These are phyloP conservation scores for Squalus acanthias DNA, from an alignment of 2,797 vertebrate species.

Conservation along the genomic window DNA sequence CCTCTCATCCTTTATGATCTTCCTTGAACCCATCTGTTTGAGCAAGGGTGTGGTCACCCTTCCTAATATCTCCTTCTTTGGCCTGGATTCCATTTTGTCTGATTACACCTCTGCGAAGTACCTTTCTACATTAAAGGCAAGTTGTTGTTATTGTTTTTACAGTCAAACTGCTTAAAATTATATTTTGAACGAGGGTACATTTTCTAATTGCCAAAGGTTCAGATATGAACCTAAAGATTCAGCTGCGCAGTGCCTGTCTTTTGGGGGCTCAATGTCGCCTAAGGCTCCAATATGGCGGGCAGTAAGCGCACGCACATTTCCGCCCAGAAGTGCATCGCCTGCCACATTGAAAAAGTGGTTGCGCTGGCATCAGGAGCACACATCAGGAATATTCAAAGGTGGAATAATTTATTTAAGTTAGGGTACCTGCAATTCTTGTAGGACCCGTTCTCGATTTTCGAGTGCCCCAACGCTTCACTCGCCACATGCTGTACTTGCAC, in stretches of 20 bases:
- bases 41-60: neutral
- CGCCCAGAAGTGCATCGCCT: too few relatives aligned
- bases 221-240: neutral
- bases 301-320: neutral
- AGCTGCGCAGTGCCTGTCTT: neutral
- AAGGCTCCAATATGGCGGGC: neutral
- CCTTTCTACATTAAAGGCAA: neutral
- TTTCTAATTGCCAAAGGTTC: neutral
- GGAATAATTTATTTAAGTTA: neutral
- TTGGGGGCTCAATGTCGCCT: neutral
- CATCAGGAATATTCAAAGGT: neutral
- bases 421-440: too few relatives aligned
- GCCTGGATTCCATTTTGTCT: neutral
- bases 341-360: neutral
- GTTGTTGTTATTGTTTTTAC: too few relatives aligned
- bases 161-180: too few relatives aligned
- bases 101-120: neutral
- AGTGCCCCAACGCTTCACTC: too few relatives aligned
- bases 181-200: neutral
- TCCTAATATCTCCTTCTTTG: neutral
- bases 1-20: neutral
- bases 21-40: neutral
- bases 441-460: neutral
- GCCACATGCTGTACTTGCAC: too few relatives aligned
- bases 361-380: too few relatives aligned